Evolutionary conservation across 1,140 invertebrate species (phyloP).

Genomic region (Lamellibrachia luymesi): DNA sequence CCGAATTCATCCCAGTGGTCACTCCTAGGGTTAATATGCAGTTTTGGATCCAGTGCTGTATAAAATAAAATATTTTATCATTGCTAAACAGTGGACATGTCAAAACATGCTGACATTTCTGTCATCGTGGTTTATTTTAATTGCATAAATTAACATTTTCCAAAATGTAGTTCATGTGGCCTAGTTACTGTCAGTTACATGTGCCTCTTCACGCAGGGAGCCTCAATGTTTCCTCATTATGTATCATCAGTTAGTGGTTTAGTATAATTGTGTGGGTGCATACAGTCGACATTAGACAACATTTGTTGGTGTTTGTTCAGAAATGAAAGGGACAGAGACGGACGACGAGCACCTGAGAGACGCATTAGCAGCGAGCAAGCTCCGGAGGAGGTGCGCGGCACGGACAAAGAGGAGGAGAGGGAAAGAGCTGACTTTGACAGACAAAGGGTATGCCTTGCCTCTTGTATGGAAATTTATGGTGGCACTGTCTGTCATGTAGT

Average conservation of each 20-base stretch:
- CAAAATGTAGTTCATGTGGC: neutral
- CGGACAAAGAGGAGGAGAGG: slow-evolving; percentile 22
- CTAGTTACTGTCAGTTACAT: neutral
- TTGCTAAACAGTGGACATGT: too few relatives aligned
- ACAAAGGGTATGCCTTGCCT: slow-evolving; percentile 8
- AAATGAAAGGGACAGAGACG: slow-evolving; percentile 32
- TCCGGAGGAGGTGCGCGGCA: slow-evolving; percentile 18
- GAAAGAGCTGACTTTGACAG: slow-evolving; percentile 26
- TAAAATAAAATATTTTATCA: too few relatives aligned
- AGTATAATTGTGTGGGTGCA: too few relatives aligned
- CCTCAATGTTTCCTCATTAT: neutral
- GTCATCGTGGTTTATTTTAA: too few relatives aligned
- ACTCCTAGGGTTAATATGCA: too few relatives aligned
- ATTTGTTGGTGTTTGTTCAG: neutral
- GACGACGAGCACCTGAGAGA: slow-evolving; percentile 22
- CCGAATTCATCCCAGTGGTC: too few relatives aligned
- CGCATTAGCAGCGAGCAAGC: slow-evolving; percentile 28
- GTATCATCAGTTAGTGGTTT: neutral
- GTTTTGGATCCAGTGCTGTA: too few relatives aligned
- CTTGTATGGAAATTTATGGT: neutral
- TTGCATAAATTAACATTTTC: neutral
- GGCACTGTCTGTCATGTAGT: neutral
- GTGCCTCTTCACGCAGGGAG: neutral
- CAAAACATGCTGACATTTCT: neutral
- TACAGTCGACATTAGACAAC: too few relatives aligned